Evolutionary conservation across 2,888 invertebrate species (phyloP), one percentile per base, ranked within the genome.

Genomic region (Mesorhabditis sp.): DNA sequence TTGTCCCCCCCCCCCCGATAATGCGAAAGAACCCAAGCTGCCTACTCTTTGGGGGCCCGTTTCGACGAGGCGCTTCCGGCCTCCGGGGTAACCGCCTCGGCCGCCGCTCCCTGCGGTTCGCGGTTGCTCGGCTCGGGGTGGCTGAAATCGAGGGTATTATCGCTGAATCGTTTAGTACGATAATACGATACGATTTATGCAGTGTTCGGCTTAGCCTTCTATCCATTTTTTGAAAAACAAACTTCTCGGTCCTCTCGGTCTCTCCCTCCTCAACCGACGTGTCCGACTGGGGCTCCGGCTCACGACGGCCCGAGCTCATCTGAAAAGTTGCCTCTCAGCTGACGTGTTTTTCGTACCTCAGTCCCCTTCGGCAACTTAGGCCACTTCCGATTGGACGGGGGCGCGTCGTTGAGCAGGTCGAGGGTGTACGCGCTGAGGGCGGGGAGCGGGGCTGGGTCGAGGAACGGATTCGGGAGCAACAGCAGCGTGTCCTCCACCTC

Each of bases 391-490:
- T 13, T 50, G n/a, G 58, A 50, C n/a, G 58, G 58, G 7, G 58
- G 58, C n/a, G 58, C 58, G n/a, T 50, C 58, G 58, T 50, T 13
- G n/a, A 50, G 58, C 58, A 50, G 58, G n/a, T 50, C 58, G n/a
- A n/a, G 10, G 10, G 58, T 13, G 58, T 50, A 50, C 10, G 58
- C 58, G 58, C 10, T 13, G n/a, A 50, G 58, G n/a, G 10, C 10
- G 28, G 28, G 28, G 10, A 50, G n/a, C 58, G 58, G 10, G 7
- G 58, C 10, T 2, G 58, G 58, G n/a, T 50, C 58, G n/a, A 10
- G 58, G n/a, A 50, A 50, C n/a, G 58, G 58, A 50, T 10, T 13
- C 10, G 58, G 58, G 7, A 50, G n/a, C 7, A 10, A 2, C 7
- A 13, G 7, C 58, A 50, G n/a, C 58, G n/a, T n/a, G n/a, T 50